These are phyloP conservation scores for Leptinotarsa lineolata DNA, from an alignment of 1,140 invertebrate genomes.

Conservation along the genomic window DNA sequence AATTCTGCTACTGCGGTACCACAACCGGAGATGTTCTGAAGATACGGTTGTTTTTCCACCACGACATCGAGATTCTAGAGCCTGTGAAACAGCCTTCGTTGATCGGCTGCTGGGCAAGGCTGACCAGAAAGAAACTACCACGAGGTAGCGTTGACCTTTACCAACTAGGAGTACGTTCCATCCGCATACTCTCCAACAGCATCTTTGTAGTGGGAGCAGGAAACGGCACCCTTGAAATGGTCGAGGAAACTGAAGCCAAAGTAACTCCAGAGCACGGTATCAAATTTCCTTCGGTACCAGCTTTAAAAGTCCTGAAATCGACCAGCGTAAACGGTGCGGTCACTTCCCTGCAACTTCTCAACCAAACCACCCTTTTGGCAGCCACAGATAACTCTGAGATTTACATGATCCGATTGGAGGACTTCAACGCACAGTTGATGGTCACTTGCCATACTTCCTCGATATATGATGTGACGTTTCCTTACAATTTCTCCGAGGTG, in stretches of 20 bases:
- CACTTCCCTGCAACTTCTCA: conserved; percentile 67
- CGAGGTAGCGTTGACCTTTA: conserved; percentile 58
- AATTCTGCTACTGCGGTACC: conserved; percentile 81
- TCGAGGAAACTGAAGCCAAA: conserved; percentile 59
- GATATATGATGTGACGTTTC: conserved; percentile 83
- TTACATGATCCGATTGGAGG: conserved; percentile 73
- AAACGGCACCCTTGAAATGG: conserved; percentile 76
- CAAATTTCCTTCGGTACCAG: conserved; percentile 53
- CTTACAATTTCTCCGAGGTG: conserved; percentile 76
- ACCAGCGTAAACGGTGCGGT: conserved; percentile 66
- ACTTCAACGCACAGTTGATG: conserved; percentile 71
- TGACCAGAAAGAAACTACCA: conserved; percentile 56
- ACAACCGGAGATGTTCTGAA: conserved; percentile 73
- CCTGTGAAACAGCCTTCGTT: conserved; percentile 63
- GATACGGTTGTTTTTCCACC: conserved; percentile 68
- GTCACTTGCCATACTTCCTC: conserved; percentile 80
- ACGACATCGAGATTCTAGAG: conserved; percentile 60
- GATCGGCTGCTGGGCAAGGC: conserved; percentile 71
- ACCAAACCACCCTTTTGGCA: conserved; percentile 65
- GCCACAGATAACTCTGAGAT: conserved; percentile 82
- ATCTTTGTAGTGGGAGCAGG: conserved; percentile 80
- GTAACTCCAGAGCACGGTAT: conserved; percentile 37
- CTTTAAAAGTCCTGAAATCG: conserved; percentile 55
- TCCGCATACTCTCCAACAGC: conserved; percentile 65
- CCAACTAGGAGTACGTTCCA: conserved; percentile 65